A percentile compares a stretch with the other conserved stretches of the same genome.
phyloP scores from a whole-genome alignment of 2,797 vertebrate species.

The Sphenodon punctatus region DNA sequence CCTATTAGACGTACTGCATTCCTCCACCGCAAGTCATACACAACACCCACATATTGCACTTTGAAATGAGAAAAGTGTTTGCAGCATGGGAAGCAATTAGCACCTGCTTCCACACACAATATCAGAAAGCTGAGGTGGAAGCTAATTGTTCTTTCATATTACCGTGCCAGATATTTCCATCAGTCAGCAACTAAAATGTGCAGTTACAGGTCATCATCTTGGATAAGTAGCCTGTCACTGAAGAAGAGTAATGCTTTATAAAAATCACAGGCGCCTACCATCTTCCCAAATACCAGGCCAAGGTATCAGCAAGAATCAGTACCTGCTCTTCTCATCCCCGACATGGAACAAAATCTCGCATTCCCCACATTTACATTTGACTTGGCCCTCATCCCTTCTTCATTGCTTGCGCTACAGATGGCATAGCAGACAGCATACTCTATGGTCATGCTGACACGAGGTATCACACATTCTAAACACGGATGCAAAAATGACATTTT shows the following conservation, averaged over 20 bases:
- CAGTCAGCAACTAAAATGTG: constrained; percentile 9
- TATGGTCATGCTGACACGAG: background rate
- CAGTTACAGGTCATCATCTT: constrained; percentile 23
- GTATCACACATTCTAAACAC: constrained; percentile 4
- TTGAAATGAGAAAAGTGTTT: background rate
- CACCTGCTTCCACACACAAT: constrained; percentile 9
- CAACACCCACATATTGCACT: background rate
- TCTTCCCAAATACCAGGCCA: background rate
- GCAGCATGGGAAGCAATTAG: background rate
- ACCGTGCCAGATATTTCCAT: constrained; percentile 9
- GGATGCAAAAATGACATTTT: background rate
- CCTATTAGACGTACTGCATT: background rate
- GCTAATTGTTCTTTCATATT: background rate
- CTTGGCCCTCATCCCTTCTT: constrained; percentile 12
- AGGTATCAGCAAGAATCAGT: background rate
- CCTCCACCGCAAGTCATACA: background rate
- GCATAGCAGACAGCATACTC: background rate
- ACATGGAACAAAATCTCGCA: background rate
- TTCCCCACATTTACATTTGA: constrained; percentile 7
- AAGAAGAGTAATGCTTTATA: constrained; percentile 16
- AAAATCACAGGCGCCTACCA: constrained; percentile 20
- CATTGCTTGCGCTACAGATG: constrained; percentile 23
- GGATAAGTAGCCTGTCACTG: constrained; percentile 28
- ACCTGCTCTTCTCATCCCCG: background rate
- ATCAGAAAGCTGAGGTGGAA: constrained; percentile 15